Evolutionary conservation across 1,140 invertebrate genomes (phyloP), one percentile per base, ranked within the genome.

Genomic region (Brachionus rubens): DNA sequence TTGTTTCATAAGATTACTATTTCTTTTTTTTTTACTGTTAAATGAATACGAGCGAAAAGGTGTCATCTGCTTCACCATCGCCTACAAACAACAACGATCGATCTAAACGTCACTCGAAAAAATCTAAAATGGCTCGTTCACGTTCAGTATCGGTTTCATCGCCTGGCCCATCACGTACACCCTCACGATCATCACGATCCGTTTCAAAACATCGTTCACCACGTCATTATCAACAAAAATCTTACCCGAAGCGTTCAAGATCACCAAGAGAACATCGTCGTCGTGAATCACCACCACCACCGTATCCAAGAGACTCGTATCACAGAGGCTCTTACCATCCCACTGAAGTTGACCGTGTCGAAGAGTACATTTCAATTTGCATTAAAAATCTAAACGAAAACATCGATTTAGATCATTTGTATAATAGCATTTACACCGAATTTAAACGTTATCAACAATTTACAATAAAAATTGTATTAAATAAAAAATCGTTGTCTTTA

Each of bases 381-480:
- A 50, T 72, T 19, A 72, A 72, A 50, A 72, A 72, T n/a, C 46
- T 72, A 36, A 72, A 72, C 43, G 68, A 72, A 40, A 50, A 54
- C 16, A 50, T 72, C 46, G 46, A 54, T 46, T 4, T 40, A 12
- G 68, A 72, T 19, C 46, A 72, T 12, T 21, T 72, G 0, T 50
- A 72, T 19, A 46, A 72, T 36, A 54, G 36, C 19, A 72, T 72
- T 5, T 72, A 50, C 19, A 3, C 14, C 33, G 50, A 72, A 21
- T 72, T 72, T 24, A 50, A 54, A 33, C 68, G 68, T 9, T 72
- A 50, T 48, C 21, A 33, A 28, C n/a, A 50, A 19, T 72, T 72
- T 54, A 72, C 68, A 50, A 50, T 72, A 12, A 72, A 72, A 50
- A 72, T 72, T 40, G 68, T 40, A 50, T 40, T 9, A 4, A 72